Base-by-base conservation (phyloP, 2,888 invertebrate genomes). In the Prosapia bicincta region DNA sequence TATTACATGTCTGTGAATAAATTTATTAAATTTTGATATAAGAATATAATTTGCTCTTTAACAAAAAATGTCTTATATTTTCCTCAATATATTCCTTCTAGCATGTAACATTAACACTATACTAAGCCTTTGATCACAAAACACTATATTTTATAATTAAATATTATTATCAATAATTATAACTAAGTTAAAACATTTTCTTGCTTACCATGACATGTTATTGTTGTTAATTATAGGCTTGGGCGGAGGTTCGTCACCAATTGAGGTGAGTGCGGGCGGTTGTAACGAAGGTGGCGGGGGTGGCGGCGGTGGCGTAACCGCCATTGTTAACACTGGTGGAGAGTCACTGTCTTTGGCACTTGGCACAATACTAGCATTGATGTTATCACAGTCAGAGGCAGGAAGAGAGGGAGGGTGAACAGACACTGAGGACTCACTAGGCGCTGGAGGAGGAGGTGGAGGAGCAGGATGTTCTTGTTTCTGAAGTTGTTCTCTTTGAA, bases 401-500 rank as follows among this genome's bases (percentile, higher is more conserved):
- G 78, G 72, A 81, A 83, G 65, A 83, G 79, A 71, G 79, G 85
- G 76, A 72, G 71, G 75, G 75, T 23, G 68, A 6, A 54, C 20
- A n/a, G 54, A 54, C 54, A 20, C 77, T 7, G 77, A 66, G 10
- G 73, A 65, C 26, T 79, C 82, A 80, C 83, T 81, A 68, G 82
- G 79, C 77, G 65, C 78, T 81, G 76, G 80, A 80, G 82, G 65
- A 84, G 83, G 26, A 83, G 84, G 10, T 72, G 85, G 84, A 85
- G 81, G 69, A 20, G 71, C 71, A 66, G 76, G 72, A 54, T 72
- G 79, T 77, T 81, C 82, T 79, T 82, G 82, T 83, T 90, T 90
- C 81, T 90, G 90, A 83, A 91, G 90, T 84, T 91, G 91, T 82
- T 94, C 93, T 20, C 95, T 89, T 85, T 95, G 95, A 83, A 94